Evolutionary conservation across 2,797 vertebrate species (phyloP).

Genomic region (Myotis findleyi): DNA sequence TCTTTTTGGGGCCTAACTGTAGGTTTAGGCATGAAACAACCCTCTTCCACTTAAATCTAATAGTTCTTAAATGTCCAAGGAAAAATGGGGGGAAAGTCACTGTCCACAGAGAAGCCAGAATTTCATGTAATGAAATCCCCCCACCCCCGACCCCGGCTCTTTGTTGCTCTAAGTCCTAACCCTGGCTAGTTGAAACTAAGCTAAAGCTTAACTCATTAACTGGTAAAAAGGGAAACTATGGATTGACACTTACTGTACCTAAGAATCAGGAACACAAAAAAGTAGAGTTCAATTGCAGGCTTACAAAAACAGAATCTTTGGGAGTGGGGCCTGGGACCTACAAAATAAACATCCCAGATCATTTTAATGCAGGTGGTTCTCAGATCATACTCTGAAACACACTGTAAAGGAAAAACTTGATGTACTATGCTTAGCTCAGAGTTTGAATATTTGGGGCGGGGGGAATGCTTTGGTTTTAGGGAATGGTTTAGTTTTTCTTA

Average conservation of each 20-base stretch:
- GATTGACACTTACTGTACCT: neutral
- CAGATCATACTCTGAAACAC: neutral
- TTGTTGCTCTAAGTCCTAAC: neutral
- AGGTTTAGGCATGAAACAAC: neutral
- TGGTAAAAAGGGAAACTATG: neutral
- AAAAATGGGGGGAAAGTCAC: neutral
- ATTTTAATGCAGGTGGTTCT: neutral
- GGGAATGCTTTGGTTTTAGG: slow-evolving; percentile 3
- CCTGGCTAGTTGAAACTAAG: neutral
- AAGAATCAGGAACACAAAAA: neutral
- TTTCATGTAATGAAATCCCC: neutral
- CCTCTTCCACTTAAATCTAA: neutral
- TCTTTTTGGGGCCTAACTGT: neutral
- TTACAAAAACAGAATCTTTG: neutral
- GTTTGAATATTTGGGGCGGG: neutral
- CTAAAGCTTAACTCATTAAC: neutral
- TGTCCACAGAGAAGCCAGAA: neutral
- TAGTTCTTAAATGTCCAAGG: neutral
- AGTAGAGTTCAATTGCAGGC: neutral
- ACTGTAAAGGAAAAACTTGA: neutral
- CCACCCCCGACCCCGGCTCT: neutral
- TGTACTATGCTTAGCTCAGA: neutral
- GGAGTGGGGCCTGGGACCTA: neutral
- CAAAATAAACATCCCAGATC: neutral
- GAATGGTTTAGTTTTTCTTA: neutral